Conservation (phyloP, 2,797 vertebrate species). For the Ptychobarbus kaznakovi region DNA sequence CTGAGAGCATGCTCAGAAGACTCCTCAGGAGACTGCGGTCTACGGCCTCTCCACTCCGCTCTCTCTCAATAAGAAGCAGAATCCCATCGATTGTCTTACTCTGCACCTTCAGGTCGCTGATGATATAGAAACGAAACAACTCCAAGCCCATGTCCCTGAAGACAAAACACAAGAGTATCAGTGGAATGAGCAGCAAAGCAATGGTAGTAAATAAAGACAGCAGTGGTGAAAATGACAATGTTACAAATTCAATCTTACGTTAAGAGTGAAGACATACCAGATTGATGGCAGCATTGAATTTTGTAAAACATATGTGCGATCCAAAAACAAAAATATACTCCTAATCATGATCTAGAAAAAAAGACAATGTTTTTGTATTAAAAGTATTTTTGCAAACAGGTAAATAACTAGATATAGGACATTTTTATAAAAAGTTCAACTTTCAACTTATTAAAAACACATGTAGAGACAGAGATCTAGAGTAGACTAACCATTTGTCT, state of each 20-base stretch:
- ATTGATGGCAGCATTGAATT: conserved; percentile 99
- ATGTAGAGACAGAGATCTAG: neutral
- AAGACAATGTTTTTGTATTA: conserved; percentile 12
- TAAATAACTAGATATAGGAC: neutral
- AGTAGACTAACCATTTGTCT: conserved; percentile 93
- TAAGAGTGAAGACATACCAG: conserved; percentile 83
- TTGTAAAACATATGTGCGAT: conserved; percentile 98
- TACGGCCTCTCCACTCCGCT: conserved; percentile 94
- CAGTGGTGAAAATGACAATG: neutral
- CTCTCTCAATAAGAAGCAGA: conserved; percentile 93
- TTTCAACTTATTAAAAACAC: neutral
- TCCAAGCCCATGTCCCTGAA: conserved; percentile 99
- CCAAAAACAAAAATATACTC: conserved; percentile 99
- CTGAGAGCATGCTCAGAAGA: conserved; percentile 97
- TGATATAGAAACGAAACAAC: conserved; percentile 98
- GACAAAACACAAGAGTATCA: conserved; percentile 4
- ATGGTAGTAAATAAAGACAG: neutral
- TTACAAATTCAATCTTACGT: neutral
- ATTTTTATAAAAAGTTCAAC: neutral
- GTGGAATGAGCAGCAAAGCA: neutral
- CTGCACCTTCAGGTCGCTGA: conserved; percentile 98
- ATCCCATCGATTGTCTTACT: conserved; percentile 99
- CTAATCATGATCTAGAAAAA: conserved; percentile 88
- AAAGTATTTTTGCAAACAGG: neutral
- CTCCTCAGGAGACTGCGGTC: conserved; percentile 96